phyloP scores from a whole-genome alignment of 1,140 invertebrate species.

The Drosophila ercepeae region DNA sequence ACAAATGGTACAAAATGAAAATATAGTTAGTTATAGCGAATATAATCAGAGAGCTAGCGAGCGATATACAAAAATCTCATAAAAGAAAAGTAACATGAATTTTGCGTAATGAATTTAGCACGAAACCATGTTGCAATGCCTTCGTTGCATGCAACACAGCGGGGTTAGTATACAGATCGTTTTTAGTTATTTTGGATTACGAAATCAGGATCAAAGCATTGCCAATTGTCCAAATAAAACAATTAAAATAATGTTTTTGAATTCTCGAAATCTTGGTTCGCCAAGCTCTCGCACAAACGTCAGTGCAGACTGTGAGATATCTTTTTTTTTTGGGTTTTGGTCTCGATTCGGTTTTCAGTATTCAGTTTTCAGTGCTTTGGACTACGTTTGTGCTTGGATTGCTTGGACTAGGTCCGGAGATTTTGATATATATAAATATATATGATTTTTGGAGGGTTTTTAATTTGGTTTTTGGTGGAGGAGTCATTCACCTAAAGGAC shows the following conservation, averaged over 20 bases:
- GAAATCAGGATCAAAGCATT: conserved; percentile 7
- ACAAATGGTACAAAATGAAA: conserved; percentile 73
- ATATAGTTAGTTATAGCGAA: conserved; percentile 35
- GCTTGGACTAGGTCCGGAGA: conserved; percentile 26
- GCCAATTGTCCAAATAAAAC: conserved; percentile 48
- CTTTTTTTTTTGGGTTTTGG: conserved; percentile 6
- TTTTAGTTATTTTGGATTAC: conserved; percentile 1
- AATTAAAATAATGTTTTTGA: conserved; percentile 9
- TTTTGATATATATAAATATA: not conserved
- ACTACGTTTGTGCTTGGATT: conserved; percentile 62
- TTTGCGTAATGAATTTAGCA: conserved; percentile 35
- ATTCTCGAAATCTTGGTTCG: conserved; percentile 7
- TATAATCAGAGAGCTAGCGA: conserved; percentile 43
- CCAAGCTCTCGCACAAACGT: conserved; percentile 54
- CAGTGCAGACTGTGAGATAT: conserved; percentile 10
- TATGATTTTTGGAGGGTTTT: conserved; percentile 1
- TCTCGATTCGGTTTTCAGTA: conserved; percentile 3
- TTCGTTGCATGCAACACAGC: conserved; percentile 3
- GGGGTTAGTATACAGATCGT: conserved; percentile 24
- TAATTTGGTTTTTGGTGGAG: conserved; percentile 13
- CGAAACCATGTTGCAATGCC: conserved; percentile 2
- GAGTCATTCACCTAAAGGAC: conserved; percentile 85
- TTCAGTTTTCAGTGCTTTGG: conserved; percentile 15
- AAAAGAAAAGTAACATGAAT: conserved; percentile 31
- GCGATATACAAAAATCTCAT: conserved; percentile 27